phyloP scores from a whole-genome alignment of 2,797 vertebrate genomes.

The Naso thynnoides region DNA sequence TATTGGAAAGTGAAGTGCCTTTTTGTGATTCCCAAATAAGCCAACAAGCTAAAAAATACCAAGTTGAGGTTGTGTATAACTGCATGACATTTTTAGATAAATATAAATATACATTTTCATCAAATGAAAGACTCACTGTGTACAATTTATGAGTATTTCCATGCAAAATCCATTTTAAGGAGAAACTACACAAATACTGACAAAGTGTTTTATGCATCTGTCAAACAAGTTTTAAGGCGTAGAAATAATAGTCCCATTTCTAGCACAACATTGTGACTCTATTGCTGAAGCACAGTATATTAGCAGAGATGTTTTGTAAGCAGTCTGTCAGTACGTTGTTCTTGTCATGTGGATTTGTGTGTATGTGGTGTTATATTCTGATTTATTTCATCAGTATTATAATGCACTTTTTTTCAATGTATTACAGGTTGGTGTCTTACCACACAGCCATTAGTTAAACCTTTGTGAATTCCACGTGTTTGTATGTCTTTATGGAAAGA shows the following conservation, averaged over 20 bases:
- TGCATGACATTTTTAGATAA: conserved; percentile 34
- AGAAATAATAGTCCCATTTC: conserved; percentile 13
- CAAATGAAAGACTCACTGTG: conserved; percentile 22
- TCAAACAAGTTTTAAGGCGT: conserved; percentile 2
- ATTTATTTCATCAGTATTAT: conserved; percentile 24
- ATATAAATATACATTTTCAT: conserved; percentile 31
- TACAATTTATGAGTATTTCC: conserved; percentile 20
- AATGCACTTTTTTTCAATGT: conserved; percentile 30
- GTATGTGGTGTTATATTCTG: conserved; percentile 30
- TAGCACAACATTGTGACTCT: conserved; percentile 11
- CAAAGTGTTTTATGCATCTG: conserved; percentile 17
- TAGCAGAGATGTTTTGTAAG: conserved; percentile 21
- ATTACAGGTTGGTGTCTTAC: conserved; percentile 16
- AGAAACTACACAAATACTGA: conserved; percentile 17
- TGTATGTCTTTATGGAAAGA: conserved; percentile 24
- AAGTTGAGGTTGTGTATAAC: conserved; percentile 17
- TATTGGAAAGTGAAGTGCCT: conserved; percentile 75
- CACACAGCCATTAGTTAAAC: conserved; percentile 26
- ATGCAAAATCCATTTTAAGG: conserved; percentile 20
- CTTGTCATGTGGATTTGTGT: conserved; percentile 25
- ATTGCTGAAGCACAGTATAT: conserved; percentile 13
- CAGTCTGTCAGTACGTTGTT: conserved; percentile 29
- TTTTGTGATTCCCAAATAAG: conserved; percentile 70
- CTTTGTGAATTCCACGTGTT: conserved; percentile 39
- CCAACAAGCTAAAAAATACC: conserved; percentile 16